Conservation (phyloP, 64 coral and sea anemone genomes). For the Montipora capricornis region DNA sequence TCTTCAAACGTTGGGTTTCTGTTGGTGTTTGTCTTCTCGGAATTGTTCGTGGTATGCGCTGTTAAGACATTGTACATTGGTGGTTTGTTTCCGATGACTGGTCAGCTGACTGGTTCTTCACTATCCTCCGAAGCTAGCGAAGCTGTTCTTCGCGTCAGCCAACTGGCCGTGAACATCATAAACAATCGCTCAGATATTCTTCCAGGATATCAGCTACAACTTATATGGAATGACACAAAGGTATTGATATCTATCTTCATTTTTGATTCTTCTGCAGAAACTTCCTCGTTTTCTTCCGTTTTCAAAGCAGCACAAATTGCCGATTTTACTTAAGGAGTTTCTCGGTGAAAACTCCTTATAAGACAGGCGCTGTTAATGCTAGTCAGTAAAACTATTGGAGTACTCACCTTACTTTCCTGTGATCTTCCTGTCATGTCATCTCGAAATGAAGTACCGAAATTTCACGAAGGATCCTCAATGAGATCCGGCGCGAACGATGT, state of each 20-base stretch:
- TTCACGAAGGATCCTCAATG: too few species aligned
- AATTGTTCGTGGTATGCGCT: neutral
- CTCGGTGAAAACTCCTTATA: too few species aligned
- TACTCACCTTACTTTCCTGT: neutral
- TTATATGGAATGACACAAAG: conserved; percentile 75
- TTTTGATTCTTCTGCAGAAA: neutral
- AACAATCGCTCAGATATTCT: conserved; percentile 71
- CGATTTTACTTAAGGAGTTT: too few species aligned
- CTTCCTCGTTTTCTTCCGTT: too few species aligned
- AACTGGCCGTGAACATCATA: conserved; percentile 64
- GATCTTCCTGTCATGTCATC: neutral
- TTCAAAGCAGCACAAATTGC: too few species aligned
- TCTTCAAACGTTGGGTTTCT: neutral
- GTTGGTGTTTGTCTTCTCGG: neutral
- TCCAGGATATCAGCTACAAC: conserved; percentile 47
- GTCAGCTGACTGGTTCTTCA: conserved; percentile 4
- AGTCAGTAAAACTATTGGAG: neutral
- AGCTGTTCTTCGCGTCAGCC: conserved; percentile 25
- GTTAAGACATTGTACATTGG: conserved; percentile 42
- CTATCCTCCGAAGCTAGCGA: conserved; percentile 12
- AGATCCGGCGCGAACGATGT: too few species aligned
- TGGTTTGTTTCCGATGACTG: conserved; percentile 57
- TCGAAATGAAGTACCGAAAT: neutral
- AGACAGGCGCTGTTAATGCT: neutral
- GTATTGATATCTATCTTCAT: conserved; percentile 51